Percentiles rank a stretch among this genome's conserved stretches.
Evolutionary conservation across 2,113 vertebrate genomes (phyloP).

Genomic region (Trachemys scripta): DNA sequence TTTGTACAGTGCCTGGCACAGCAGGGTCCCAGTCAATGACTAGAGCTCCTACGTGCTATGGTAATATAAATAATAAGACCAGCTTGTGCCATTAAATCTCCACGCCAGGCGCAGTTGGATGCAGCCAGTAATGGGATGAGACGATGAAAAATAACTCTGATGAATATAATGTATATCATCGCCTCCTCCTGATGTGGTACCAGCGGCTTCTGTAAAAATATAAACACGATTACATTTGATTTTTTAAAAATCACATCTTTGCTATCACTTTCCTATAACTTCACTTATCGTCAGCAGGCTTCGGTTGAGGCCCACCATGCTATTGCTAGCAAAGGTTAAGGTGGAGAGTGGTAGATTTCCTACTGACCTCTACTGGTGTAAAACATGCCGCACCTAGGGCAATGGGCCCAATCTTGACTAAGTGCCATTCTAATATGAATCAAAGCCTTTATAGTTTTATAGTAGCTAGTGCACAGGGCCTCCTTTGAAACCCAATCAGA

Average conservation of each 20-base stretch:
- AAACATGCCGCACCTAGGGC: not conserved
- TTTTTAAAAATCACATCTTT: not conserved
- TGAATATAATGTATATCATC: not conserved
- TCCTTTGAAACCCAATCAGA: slow-evolving; percentile 23
- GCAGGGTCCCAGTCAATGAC: not conserved
- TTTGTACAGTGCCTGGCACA: not conserved
- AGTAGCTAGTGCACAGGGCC: not conserved
- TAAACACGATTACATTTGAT: not conserved
- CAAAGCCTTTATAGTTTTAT: not conserved
- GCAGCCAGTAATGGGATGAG: not conserved
- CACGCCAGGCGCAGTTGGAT: not conserved
- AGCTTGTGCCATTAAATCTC: not conserved
- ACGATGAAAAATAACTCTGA: not conserved
- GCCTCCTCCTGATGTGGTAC: not conserved
- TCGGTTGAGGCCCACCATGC: not conserved
- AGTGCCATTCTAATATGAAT: not conserved
- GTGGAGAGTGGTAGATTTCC: not conserved
- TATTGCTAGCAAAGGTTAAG: not conserved
- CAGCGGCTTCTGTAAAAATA: not conserved
- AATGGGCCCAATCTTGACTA: slow-evolving; percentile 11
- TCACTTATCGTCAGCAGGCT: not conserved
- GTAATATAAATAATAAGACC: not conserved
- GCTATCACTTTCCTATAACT: not conserved
- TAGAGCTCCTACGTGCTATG: not conserved
- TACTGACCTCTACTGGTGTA: not conserved